Base-by-base conservation (phyloP, 2,797 vertebrate genomes). In the Valencia hispanica region DNA sequence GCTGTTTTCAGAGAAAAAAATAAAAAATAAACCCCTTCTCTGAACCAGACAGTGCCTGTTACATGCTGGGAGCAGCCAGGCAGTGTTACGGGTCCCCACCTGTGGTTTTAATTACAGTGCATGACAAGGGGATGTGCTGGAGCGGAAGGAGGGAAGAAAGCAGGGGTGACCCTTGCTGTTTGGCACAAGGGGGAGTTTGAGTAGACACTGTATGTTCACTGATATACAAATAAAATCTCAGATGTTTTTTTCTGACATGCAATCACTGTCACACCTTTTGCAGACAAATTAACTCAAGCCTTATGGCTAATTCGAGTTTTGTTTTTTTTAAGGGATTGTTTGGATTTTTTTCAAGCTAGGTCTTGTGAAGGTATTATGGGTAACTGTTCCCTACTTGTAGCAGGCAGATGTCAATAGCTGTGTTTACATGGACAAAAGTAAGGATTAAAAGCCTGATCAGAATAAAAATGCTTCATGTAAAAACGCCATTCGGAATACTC, bases 21-120 rank as follows among this genome's bases (percentile, higher is more conserved):
- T 83, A 48, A 78, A 85, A 88, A 88, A 86, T 85, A 83, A 70
- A 83, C 83, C 91, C 91, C 92, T 92, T 82, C 88, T 92, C 91
- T 91, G 86, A 95, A 92, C 93, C 95, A 95, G 94, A 96, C 94
- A 93, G 94, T 90, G 91, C 93, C 93, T 92, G 92, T 94, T 94
- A 90, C 93, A 93, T 88, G 90, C 95, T 93, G 91, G 92, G 94
- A 92, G 92, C 86, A 93, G 92, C 87, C 88, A 91, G 87, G 79
- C 91, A 90, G 90, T 85, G 92, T 91, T 92, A 90, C 80, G 74
- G 87, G 86, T 92, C 90, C 77, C 95, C 94, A 94, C 95, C 95
- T 95, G 95, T 88, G 87, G 94, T 94, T 96, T 96, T 96, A 96
- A 96, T 96, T 96, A 95, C 90, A 92, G 89, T 70, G 90, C 88